phyloP scores from a whole-genome alignment of 2,888 invertebrate species.

The Mesopsocus fuscifrons region DNA sequence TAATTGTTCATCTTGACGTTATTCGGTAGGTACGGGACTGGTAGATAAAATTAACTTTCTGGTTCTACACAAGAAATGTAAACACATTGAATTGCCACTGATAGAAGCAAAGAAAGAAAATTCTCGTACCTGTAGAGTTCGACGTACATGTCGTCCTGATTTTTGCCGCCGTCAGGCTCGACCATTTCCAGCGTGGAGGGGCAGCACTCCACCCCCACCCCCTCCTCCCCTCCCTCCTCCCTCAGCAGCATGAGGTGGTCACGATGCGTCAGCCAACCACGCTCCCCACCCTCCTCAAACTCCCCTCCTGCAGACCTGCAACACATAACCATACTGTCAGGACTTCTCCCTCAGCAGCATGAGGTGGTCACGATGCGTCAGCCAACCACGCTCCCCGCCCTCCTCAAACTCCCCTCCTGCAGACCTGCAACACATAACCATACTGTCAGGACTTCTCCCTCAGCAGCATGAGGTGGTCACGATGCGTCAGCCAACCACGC shows the following conservation, averaged over 20 bases:
- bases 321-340: slow-evolving; percentile 24
- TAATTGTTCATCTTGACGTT: too few relatives aligned
- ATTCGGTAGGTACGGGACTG: too few relatives aligned
- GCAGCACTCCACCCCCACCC: slow-evolving; percentile 51
- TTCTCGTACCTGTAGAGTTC: slow-evolving; percentile 58
- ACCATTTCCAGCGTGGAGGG: slow-evolving; percentile 59
- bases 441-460: slow-evolving; percentile 31
- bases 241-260: slow-evolving; percentile 43
- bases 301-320: neutral
- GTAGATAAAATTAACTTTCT: too few relatives aligned
- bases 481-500: slow-evolving; percentile 32
- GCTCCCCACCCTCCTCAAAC: neutral
- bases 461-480: slow-evolving; percentile 43
- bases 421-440: slow-evolving; percentile 17
- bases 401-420: neutral
- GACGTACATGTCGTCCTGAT: slow-evolving; percentile 48
- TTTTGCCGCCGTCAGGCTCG: slow-evolving; percentile 56
- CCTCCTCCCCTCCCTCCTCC: slow-evolving; percentile 30
- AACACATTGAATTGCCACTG: too few relatives aligned
- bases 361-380: slow-evolving; percentile 44
- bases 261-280: slow-evolving; percentile 33
- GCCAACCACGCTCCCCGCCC: slow-evolving; percentile 22
- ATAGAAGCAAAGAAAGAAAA: too few relatives aligned
- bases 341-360: slow-evolving; percentile 35
- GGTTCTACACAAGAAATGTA: too few relatives aligned